phyloP scores from a whole-genome alignment of 2,888 invertebrate species.

The Yponomeuta sedellus region DNA sequence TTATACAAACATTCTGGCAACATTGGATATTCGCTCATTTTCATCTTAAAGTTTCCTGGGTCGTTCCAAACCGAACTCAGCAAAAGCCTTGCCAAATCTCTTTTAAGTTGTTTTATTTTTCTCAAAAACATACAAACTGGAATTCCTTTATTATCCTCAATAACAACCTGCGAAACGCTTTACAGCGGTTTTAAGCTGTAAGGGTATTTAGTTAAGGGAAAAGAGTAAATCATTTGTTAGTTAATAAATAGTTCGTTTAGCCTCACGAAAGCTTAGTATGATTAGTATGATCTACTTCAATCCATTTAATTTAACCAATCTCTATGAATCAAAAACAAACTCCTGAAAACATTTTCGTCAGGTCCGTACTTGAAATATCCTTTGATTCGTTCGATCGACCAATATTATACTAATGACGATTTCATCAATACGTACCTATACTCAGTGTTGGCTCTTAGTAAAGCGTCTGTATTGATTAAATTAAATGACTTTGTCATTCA shows the following conservation, averaged over 20 bases:
- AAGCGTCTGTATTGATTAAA: no score
- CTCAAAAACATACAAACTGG: background rate
- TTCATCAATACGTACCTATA: no score
- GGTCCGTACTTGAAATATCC: background rate
- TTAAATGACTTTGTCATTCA: no score
- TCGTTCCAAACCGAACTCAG: constrained; percentile 49
- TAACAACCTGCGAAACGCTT: background rate
- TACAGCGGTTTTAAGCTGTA: background rate
- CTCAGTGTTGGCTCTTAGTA: no score
- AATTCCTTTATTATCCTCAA: background rate
- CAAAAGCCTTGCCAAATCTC: constrained; percentile 60
- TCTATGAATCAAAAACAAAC: background rate
- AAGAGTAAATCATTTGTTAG: no score
- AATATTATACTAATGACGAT: no score
- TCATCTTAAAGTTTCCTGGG: constrained; percentile 31
- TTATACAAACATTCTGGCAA: constrained; percentile 39
- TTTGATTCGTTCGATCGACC: background rate
- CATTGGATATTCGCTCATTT: constrained; percentile 36
- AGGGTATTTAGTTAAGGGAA: background rate
- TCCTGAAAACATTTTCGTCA: constrained; percentile 12
- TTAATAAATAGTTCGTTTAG: no score
- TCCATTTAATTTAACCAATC: constrained; percentile 15
- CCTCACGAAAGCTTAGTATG: background rate
- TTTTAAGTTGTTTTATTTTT: constrained; percentile 22
- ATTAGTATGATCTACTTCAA: background rate